phyloP scores from a whole-genome alignment of 2,113 vertebrate species.

The Gorsachius goisagi region DNA sequence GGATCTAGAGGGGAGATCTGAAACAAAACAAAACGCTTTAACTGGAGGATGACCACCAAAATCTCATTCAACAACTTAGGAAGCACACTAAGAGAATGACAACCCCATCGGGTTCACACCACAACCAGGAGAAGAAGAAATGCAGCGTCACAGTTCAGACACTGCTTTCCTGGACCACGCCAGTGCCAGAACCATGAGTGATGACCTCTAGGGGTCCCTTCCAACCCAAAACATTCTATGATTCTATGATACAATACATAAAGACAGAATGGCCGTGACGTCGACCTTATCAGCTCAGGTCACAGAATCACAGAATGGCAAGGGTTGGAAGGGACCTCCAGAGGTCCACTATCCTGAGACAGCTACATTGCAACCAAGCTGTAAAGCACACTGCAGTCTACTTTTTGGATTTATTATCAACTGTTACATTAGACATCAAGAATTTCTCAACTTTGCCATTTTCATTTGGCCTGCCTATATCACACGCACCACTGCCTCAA shows the following conservation, averaged over 20 bases:
- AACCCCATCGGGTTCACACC: neutral
- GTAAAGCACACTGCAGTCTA: neutral
- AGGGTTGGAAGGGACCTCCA: no score
- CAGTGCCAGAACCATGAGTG: neutral
- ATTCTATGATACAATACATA: neutral
- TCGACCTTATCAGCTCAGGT: neutral
- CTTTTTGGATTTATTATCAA: neutral
- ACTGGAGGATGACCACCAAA: neutral
- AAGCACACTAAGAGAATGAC: neutral
- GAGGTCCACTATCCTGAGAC: neutral
- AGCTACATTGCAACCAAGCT: neutral
- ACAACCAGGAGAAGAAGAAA: neutral
- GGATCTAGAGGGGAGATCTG: neutral
- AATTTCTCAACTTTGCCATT: neutral
- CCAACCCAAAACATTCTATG: no score
- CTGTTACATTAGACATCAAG: neutral
- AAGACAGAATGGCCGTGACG: neutral
- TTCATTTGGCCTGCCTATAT: neutral
- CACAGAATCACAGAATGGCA: no score
- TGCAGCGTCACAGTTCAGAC: fast-evolving
- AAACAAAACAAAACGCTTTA: neutral
- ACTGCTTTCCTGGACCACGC: fast-evolving
- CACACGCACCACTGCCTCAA: neutral
- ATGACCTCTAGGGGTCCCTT: no score
- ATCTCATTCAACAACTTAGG: neutral